Percentiles rank a stretch among this genome's conserved stretches.
Evolutionary conservation across 2,888 invertebrate genomes (phyloP).

Genomic region (Oxycera nigricornis): DNA sequence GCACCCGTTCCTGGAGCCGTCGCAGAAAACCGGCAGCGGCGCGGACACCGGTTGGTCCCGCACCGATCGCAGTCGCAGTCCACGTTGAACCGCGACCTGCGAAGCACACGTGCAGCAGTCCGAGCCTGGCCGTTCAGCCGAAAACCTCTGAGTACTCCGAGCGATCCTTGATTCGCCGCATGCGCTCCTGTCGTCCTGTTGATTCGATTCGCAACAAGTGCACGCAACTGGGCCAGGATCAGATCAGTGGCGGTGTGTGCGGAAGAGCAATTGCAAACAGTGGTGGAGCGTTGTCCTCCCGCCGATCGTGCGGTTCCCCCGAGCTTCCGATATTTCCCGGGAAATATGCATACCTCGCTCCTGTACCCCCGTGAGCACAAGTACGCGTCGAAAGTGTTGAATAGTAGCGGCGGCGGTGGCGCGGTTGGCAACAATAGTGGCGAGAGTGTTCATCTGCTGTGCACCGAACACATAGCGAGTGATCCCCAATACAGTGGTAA

Average conservation of each 20-base stretch:
- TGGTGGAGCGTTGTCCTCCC: neutral
- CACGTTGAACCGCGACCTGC: neutral
- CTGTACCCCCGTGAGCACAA: conserved; percentile 12
- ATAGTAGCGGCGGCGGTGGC: neutral
- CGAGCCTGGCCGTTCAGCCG: neutral
- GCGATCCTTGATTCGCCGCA: neutral
- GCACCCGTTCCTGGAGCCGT: neutral
- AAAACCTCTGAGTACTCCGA: neutral
- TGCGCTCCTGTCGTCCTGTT: neutral
- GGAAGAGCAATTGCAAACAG: neutral
- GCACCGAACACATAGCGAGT: conserved; percentile 32
- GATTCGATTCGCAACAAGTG: neutral
- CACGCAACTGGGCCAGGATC: neutral
- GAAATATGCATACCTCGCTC: conserved; percentile 28
- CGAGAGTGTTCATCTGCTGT: conserved; percentile 31
- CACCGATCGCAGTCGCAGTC: neutral
- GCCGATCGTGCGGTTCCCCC: neutral
- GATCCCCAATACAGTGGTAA: conserved; percentile 25
- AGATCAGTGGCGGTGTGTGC: neutral
- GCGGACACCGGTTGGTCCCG: neutral
- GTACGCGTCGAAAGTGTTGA: conserved; percentile 29
- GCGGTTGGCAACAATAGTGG: conserved; percentile 11
- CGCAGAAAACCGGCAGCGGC: neutral
- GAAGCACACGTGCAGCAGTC: neutral
- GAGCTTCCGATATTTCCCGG: neutral